Percentiles rank a stretch among this genome's conserved stretches.
Conservation (phyloP, 2,113 vertebrate genomes). For the Eurystomus gularis region DNA sequence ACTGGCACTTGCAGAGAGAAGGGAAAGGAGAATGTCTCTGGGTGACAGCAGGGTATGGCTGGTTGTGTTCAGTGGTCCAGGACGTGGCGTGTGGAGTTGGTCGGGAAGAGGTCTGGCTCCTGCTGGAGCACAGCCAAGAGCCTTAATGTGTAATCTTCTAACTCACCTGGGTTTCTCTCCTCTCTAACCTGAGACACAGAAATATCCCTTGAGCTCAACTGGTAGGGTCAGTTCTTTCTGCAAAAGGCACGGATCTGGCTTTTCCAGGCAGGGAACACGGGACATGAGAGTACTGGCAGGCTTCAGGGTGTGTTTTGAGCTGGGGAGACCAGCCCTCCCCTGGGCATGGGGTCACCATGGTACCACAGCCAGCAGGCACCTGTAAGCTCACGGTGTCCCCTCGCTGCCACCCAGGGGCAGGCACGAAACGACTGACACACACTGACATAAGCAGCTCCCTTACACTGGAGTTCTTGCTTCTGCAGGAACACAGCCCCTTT, state of each 20-base stretch:
- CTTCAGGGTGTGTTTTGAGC: not conserved
- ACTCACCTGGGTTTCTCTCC: not conserved
- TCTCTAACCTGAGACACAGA: not conserved
- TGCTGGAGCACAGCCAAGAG: not conserved
- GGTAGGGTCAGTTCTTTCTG: not conserved
- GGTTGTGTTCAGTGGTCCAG: not conserved
- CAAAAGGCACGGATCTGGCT: not conserved
- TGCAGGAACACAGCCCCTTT: not conserved
- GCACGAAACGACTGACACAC: not conserved
- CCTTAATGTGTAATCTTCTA: not conserved
- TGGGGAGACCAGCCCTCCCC: not conserved
- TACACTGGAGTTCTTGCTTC: not conserved
- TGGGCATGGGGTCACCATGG: rapidly evolving
- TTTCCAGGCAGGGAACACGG: not conserved
- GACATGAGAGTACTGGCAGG: not conserved
- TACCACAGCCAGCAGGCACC: not conserved
- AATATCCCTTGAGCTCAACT: not conserved
- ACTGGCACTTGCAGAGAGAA: not conserved
- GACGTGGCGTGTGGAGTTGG: not conserved
- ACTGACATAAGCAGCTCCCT: rapidly evolving
- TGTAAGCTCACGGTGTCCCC: rapidly evolving
- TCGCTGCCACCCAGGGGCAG: rapidly evolving
- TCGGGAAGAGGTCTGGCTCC: not conserved
- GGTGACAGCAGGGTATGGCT: not conserved
- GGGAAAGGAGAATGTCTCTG: too few relatives aligned